Percentiles rank a stretch among this genome's conserved stretches.
phyloP scores from a whole-genome alignment of 1,140 invertebrate genomes.

The Zaprionus vittiger region DNA sequence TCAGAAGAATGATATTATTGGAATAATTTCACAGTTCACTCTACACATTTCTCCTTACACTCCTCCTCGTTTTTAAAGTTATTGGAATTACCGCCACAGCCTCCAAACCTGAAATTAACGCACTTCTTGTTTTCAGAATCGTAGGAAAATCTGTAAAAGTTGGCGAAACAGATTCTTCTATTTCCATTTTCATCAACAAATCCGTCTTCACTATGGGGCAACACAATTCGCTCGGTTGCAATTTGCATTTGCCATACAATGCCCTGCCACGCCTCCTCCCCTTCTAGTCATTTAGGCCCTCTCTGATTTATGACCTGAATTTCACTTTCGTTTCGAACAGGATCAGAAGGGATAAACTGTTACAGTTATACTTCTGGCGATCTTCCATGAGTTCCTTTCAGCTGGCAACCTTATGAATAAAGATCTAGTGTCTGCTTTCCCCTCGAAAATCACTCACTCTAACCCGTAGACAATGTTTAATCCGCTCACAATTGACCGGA shows the following conservation, averaged over 20 bases:
- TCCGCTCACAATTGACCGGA: conserved; percentile 14
- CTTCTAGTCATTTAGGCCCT: not conserved
- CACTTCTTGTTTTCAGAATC: not conserved
- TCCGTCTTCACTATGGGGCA: not conserved
- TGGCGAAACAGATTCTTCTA: not conserved
- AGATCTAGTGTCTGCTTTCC: conserved; percentile 45
- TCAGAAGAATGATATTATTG: too few species aligned
- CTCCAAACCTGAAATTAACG: not conserved
- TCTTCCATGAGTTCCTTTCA: conserved; percentile 4
- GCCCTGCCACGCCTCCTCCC: conserved; percentile 12
- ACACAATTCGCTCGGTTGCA: conserved; percentile 63
- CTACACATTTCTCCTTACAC: not conserved
- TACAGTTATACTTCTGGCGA: conserved; percentile 27
- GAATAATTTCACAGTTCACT: not conserved
- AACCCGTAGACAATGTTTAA: conserved; percentile 39
- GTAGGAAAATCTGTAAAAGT: not conserved
- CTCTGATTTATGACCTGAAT: conserved; percentile 55
- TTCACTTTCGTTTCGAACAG: conserved; percentile 63
- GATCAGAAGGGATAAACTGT: conserved; percentile 33
- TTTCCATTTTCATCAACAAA: too few species aligned
- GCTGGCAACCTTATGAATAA: conserved; percentile 26
- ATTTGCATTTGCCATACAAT: conserved; percentile 50
- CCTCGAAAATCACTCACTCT: conserved; percentile 70
- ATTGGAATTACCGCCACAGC: not conserved
- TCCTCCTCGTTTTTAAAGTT: not conserved